phyloP scores from a whole-genome alignment of 1,140 invertebrate species.

The Gryllus bimaculatus region DNA sequence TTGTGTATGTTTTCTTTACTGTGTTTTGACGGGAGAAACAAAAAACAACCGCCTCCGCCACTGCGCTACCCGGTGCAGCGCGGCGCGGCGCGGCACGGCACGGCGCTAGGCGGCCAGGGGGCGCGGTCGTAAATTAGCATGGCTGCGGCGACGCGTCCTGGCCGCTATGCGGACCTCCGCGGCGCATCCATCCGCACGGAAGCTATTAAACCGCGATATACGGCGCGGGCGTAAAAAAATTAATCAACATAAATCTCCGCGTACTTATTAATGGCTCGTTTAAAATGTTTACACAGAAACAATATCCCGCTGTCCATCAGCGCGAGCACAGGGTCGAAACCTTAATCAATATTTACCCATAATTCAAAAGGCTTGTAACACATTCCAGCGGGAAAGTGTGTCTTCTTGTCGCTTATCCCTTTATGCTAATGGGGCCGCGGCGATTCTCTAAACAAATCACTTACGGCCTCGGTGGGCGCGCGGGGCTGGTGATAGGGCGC shows the following conservation, averaged over 20 bases:
- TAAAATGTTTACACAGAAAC: not conserved
- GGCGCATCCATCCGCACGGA: too few relatives aligned
- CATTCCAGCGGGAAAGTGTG: not conserved
- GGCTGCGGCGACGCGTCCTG: not conserved
- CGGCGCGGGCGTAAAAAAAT: not conserved
- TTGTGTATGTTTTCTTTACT: too few relatives aligned
- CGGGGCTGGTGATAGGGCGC: too few relatives aligned
- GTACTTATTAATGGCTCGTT: slow-evolving; percentile 1
- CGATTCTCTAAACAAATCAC: not conserved
- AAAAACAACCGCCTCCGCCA: too few relatives aligned
- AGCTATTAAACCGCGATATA: not conserved
- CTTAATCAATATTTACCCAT: slow-evolving; percentile 2
- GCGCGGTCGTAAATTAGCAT: not conserved
- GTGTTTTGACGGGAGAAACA: too few relatives aligned
- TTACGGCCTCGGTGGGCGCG: not conserved
- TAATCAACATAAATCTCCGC: not conserved
- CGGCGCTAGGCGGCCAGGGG: too few relatives aligned
- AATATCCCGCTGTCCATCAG: not conserved
- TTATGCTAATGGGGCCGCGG: not conserved
- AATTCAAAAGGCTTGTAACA: not conserved
- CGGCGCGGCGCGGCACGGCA: too few relatives aligned
- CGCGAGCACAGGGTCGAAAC: not conserved
- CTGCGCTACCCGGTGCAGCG: too few relatives aligned
- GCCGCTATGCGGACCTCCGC: not conserved
- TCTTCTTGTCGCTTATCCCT: slow-evolving; percentile 1